Conservation (phyloP, 2,113 vertebrate species). For the Sardina pilchardus region DNA sequence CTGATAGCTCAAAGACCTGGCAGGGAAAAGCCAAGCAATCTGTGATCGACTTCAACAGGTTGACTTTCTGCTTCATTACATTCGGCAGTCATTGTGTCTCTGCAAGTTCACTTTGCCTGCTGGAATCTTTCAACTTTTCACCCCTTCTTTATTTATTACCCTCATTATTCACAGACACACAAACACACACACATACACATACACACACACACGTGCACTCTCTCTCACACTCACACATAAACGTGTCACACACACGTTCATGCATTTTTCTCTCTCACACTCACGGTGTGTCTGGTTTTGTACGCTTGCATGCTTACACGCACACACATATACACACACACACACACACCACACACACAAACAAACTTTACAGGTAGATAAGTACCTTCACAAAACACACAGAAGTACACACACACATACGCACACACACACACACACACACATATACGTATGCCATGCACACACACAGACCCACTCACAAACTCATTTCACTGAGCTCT, state of each 20-base stretch:
- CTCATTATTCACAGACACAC: background rate
- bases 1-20: background rate
- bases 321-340: slow-evolving; percentile 16
- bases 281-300: background rate
- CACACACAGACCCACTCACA: background rate
- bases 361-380: background rate
- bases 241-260: background rate
- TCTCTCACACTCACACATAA: background rate
- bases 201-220: too few species aligned
- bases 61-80: slow-evolving; percentile 6
- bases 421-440: background rate
- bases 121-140: background rate
- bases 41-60: background rate
- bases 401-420: background rate
- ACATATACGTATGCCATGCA: background rate
- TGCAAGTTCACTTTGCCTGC: background rate
- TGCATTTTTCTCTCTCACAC: background rate
- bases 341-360: background rate
- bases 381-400: background rate
- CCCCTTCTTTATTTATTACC: background rate
- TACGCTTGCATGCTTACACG: background rate
- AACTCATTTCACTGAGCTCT: background rate
- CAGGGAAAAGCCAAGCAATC: background rate
- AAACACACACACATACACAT: background rate
- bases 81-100: background rate